phyloP scores from a whole-genome alignment of 1,140 invertebrate species.

The Brachionus rubens region DNA sequence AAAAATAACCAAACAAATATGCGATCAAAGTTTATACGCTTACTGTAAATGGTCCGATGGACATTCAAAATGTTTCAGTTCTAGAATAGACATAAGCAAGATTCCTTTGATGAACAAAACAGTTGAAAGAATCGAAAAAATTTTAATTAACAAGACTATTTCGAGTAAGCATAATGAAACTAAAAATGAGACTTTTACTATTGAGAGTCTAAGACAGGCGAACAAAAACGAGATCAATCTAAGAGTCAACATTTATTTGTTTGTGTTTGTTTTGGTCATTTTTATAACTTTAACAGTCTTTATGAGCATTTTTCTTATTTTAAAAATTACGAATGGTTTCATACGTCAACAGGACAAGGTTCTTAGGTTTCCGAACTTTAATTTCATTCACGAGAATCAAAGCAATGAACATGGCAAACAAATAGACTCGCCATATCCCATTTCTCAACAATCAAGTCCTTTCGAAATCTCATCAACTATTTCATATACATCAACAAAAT shows the following conservation, averaged over 20 bases:
- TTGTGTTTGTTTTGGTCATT: background rate
- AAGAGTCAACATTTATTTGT: conserved; percentile 29
- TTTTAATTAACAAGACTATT: no score
- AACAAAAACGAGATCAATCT: conserved; percentile 24
- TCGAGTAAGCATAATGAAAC: background rate
- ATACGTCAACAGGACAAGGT: background rate
- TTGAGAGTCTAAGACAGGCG: background rate
- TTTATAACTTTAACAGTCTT: background rate
- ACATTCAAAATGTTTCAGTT: conserved; percentile 25
- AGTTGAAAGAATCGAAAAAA: background rate
- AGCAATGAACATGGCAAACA: background rate
- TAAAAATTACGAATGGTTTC: background rate
- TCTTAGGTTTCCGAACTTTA: background rate
- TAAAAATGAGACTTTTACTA: conserved; percentile 3
- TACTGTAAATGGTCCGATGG: conserved; percentile 4
- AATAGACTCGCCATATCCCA: background rate
- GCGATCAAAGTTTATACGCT: background rate
- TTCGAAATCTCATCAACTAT: conserved; percentile 19
- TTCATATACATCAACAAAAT: conserved; percentile 14
- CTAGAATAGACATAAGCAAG: background rate
- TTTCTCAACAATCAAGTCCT: conserved; percentile 10
- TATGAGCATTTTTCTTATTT: background rate
- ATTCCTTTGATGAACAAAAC: background rate
- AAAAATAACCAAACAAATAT: background rate
- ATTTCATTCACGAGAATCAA: background rate